Conservation (phyloP, 2,888 invertebrate species). For the Onchidella celtica region DNA sequence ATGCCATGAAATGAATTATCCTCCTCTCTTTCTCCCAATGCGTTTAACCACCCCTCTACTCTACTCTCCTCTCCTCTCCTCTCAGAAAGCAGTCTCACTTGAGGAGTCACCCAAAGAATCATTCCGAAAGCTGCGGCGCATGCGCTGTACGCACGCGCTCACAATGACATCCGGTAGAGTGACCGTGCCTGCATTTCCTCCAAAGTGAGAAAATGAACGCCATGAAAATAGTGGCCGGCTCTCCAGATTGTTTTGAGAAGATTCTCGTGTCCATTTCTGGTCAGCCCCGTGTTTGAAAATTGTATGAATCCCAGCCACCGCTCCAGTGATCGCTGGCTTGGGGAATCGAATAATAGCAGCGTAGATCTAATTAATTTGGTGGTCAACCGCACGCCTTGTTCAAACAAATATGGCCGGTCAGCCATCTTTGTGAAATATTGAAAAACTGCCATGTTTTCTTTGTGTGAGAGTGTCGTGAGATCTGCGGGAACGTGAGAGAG, state of each 20-base stretch:
- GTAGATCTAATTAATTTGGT: slow-evolving; percentile 44
- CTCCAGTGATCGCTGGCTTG: neutral
- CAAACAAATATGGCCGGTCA: slow-evolving; percentile 43
- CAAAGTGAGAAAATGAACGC: slow-evolving; percentile 24
- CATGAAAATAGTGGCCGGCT: slow-evolving; percentile 24
- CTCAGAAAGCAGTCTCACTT: too few species aligned
- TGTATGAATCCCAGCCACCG: slow-evolving; percentile 29
- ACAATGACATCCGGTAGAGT: slow-evolving; percentile 30
- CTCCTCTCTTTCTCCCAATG: too few species aligned
- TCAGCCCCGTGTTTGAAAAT: slow-evolving; percentile 28
- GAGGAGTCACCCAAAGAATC: too few species aligned
- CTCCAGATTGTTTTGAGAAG: slow-evolving; percentile 38
- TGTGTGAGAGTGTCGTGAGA: neutral
- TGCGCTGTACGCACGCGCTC: slow-evolving; percentile 30
- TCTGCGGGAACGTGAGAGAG: too few species aligned
- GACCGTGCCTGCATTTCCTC: slow-evolving; percentile 22
- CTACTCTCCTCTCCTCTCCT: too few species aligned
- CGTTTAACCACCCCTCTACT: too few species aligned
- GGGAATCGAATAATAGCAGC: slow-evolving; percentile 35
- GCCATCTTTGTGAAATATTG: slow-evolving; percentile 44
- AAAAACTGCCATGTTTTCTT: slow-evolving; percentile 34
- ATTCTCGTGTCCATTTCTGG: slow-evolving; percentile 26
- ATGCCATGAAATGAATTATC: too few species aligned
- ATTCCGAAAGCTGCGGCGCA: neutral
- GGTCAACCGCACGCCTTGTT: slow-evolving; percentile 20